Conservation (phyloP, 2,888 invertebrate genomes). For the Tetanocera ferruginea region DNA sequence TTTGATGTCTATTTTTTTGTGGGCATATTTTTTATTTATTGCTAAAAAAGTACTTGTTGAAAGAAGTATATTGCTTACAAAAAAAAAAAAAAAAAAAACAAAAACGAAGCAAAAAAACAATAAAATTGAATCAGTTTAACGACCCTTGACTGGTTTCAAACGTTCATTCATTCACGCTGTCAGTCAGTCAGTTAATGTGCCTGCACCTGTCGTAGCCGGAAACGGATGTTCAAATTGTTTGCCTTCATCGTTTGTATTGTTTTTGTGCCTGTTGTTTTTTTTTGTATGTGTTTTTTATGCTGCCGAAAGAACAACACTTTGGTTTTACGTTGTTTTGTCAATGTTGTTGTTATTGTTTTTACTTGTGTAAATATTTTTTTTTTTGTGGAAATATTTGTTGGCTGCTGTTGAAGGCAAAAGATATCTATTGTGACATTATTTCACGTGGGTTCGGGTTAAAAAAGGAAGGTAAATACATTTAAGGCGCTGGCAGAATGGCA, state of each 20-base stretch:
- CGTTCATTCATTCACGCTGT: too few relatives aligned
- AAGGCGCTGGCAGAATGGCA: too few relatives aligned
- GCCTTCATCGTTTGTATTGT: neutral
- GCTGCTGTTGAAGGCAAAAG: neutral
- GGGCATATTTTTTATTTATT: too few relatives aligned
- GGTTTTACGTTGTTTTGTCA: neutral
- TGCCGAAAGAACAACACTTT: neutral
- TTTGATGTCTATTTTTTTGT: too few relatives aligned
- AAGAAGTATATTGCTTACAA: too few relatives aligned
- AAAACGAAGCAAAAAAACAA: too few relatives aligned
- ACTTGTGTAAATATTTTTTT: neutral
- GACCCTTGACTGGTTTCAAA: too few relatives aligned
- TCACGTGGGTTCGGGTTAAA: neutral
- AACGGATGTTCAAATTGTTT: constrained; percentile 22
- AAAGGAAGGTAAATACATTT: too few relatives aligned
- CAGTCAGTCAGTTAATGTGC: too few relatives aligned
- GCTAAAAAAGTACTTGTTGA: too few relatives aligned
- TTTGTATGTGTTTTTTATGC: neutral
- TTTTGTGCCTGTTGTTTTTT: neutral
- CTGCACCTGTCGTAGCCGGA: constrained; percentile 7
- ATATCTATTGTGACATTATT: neutral
- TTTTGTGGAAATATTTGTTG: neutral
- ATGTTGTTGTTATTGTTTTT: neutral
- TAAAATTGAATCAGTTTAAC: too few relatives aligned
- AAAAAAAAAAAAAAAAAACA: too few relatives aligned